phyloP scores from a whole-genome alignment of 2,888 invertebrate species.

The Andrena flavipes region DNA sequence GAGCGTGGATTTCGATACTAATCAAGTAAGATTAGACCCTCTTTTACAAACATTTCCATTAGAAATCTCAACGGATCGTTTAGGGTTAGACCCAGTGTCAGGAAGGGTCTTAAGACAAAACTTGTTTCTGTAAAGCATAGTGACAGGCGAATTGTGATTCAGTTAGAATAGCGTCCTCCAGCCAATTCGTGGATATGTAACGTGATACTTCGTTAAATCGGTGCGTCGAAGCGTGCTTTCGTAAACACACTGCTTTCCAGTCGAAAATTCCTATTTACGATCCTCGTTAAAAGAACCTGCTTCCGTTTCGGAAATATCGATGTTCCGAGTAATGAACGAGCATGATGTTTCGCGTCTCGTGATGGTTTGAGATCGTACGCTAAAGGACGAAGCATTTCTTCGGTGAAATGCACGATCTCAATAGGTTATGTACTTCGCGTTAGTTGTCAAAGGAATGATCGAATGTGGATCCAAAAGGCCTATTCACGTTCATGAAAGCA shows the following conservation, averaged over 20 bases:
- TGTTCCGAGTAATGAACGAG: not conserved
- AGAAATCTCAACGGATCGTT: too few species aligned
- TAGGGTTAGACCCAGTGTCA: too few species aligned
- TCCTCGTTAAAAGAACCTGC: not conserved
- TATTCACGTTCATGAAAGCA: not conserved
- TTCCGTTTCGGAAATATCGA: not conserved
- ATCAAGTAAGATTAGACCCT: too few species aligned
- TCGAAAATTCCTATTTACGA: not conserved
- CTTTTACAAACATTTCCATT: too few species aligned
- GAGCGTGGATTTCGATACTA: too few species aligned
- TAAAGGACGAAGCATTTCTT: not conserved
- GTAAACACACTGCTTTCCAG: constrained; percentile 4
- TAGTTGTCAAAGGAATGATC: not conserved
- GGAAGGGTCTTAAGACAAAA: not conserved
- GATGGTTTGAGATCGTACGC: not conserved
- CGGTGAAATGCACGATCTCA: too few species aligned
- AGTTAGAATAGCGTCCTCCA: not conserved
- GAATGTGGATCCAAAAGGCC: not conserved
- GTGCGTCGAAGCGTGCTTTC: not conserved
- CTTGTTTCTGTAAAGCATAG: not conserved
- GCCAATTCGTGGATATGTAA: constrained; percentile 7
- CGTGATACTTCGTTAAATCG: not conserved
- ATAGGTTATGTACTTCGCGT: constrained; percentile 5
- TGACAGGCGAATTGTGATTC: not conserved
- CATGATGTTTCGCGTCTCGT: not conserved